These are phyloP conservation scores for Myotis pilosus DNA, from an alignment of 2,797 vertebrate genomes.

Conservation along the genomic window DNA sequence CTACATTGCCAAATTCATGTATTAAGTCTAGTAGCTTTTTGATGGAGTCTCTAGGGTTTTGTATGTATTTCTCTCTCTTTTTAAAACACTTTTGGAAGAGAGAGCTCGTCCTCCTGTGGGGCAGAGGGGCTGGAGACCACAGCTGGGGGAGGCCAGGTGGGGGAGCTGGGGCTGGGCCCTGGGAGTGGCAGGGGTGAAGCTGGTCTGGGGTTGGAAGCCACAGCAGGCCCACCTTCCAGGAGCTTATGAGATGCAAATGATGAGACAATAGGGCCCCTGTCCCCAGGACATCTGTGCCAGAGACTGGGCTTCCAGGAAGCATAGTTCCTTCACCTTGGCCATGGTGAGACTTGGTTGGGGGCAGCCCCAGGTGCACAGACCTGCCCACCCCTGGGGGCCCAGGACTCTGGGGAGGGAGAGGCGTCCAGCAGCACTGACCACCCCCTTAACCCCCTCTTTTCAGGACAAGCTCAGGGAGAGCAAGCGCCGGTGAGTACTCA, in stretches of 20 bases:
- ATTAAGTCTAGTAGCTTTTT: too few species aligned
- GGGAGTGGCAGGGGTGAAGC: neutral
- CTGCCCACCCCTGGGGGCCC: neutral
- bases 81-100: neutral
- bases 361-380: neutral
- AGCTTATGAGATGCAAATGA: conserved; percentile 73
- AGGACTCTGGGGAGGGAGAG: neutral
- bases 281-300: neutral
- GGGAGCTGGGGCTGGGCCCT: neutral
- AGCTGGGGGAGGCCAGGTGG: fast-evolving
- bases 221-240: neutral
- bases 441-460: neutral
- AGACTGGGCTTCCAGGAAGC: neutral
- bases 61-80: neutral
- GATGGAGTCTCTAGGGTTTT: too few species aligned
- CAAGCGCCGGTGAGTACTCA: conserved; percentile 63
- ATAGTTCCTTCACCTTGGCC: conserved; percentile 17
- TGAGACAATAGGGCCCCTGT: conserved; percentile 57
- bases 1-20: too few species aligned
- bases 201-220: neutral
- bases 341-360: conserved; percentile 49
- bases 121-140: neutral
- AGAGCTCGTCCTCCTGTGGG: fast-evolving
- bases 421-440: neutral
- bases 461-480: conserved; percentile 57